Conservation (phyloP, 1,140 invertebrate species). For the Lepidurus couesii region DNA sequence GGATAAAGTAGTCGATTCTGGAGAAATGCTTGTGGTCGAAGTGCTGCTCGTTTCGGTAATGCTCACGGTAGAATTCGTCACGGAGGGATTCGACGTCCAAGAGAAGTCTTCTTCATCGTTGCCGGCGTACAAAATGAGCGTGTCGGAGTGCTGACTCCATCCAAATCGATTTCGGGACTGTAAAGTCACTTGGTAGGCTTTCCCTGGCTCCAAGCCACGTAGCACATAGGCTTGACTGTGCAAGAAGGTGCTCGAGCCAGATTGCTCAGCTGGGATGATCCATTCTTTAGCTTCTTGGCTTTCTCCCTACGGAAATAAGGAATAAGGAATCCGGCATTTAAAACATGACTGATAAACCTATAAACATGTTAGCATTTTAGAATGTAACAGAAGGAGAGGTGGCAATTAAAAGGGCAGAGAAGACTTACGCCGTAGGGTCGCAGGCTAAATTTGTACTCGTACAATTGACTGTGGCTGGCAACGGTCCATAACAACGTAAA, state of each 20-base stretch:
- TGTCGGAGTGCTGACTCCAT: conserved; percentile 32
- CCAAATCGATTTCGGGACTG: conserved; percentile 34
- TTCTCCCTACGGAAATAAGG: neutral
- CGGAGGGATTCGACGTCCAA: too few species aligned
- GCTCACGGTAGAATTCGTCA: too few species aligned
- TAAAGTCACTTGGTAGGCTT: conserved; percentile 30
- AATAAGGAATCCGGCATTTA: too few species aligned
- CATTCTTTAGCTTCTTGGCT: neutral
- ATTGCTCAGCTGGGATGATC: neutral
- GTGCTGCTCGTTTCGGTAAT: too few species aligned
- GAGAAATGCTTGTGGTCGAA: too few species aligned
- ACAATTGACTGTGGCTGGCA: conserved; percentile 30
- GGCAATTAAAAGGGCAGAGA: neutral
- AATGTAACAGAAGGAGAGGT: neutral
- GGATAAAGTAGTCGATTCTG: too few species aligned
- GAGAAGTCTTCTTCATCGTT: conserved; percentile 21
- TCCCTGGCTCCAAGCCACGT: conserved; percentile 19
- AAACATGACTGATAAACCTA: too few species aligned
- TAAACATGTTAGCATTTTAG: too few species aligned
- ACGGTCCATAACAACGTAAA: conserved; percentile 25
- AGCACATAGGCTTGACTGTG: conserved; percentile 32
- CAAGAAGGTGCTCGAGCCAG: conserved; percentile 15
- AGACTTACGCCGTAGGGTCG: conserved; percentile 21
- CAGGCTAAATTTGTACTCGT: conserved; percentile 30
- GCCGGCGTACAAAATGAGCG: conserved; percentile 27